Evolutionary conservation across 1,140 invertebrate species (phyloP), one percentile per base, ranked within the genome.

Genomic region (Leptonema lineaticorne): DNA sequence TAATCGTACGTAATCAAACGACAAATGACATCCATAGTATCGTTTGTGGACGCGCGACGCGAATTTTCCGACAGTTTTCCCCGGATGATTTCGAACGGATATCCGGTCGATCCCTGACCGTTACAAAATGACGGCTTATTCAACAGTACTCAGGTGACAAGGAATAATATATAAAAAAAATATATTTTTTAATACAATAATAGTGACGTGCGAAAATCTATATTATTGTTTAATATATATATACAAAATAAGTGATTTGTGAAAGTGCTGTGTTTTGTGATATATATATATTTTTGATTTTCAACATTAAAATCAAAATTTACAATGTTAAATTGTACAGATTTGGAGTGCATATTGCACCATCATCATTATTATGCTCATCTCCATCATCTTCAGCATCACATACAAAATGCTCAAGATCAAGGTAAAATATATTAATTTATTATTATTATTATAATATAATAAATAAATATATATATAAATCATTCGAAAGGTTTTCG

Each of bases 341-440:
- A 89, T 83, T 82, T 89, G 77, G 88, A 89, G 82, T 90, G 89
- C 82, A 88, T 89, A 76, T 79, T 90, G 76, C 88, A 90, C 81
- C 87, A 89, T 77, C 87, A 89, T 75, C 88, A 90, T 74, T 88
- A 89, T 75, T 88, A 89, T 76, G 86, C 86, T 33, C 87, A 89
- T 79, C 79, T 88, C 56, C 86, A 89, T 77, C 87, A 89, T 76
- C 81, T 89, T 56, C 84, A 84, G 71, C 85, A 87, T 77, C 86
- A 85, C 75, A 75, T 85, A 73, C 82, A 82, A 75, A 82, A 83
- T 76, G 84, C 82, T 48, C 82, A 85, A 74, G 82, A 84, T 67
- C 77, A 84, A 79, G 83, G 84, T 85, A 75, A n/a, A n/a, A n/a
- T n/a, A n/a, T n/a, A n/a, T n/a, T n/a, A n/a, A n/a, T n/a, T n/a